Evolutionary conservation across 2,888 invertebrate species (phyloP).

Genomic region (Tuta absoluta): DNA sequence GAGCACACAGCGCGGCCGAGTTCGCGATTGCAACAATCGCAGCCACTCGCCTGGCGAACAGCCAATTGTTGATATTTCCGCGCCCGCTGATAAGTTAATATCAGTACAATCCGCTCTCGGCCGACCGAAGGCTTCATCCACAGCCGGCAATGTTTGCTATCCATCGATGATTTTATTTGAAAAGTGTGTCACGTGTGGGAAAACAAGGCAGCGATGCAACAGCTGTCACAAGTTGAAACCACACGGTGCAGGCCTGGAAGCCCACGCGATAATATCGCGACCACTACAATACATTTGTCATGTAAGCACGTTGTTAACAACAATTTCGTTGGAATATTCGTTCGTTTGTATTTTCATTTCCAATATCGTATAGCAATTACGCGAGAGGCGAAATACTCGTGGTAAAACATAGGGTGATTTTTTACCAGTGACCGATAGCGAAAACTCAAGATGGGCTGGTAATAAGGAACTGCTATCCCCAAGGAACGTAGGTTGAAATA

Average conservation of each 20-base stretch:
- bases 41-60: slow-evolving; percentile 43
- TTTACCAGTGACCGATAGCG: no score
- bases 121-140: neutral
- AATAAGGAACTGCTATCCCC: no score
- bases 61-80: slow-evolving; percentile 54
- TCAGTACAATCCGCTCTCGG: slow-evolving; percentile 37
- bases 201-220: neutral
- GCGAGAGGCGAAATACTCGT: neutral
- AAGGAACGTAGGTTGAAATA: no score
- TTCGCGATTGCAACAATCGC: slow-evolving; percentile 33
- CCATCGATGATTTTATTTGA: neutral
- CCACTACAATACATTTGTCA: slow-evolving; percentile 16
- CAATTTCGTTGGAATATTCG: neutral
- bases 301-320: slow-evolving; percentile 18
- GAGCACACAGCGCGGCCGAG: slow-evolving; percentile 32
- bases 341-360: slow-evolving; percentile 4
- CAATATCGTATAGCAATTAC: neutral
- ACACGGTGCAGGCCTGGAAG: neutral
- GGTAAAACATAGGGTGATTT: no score
- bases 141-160: neutral
- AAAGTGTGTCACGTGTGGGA: neutral
- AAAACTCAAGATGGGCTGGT: no score
- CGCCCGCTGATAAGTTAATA: slow-evolving; percentile 47
- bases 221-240: neutral
- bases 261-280: slow-evolving; percentile 1